Evolutionary conservation across 2,888 invertebrate genomes (phyloP).

Genomic region (Entomobrya multifasciata): DNA sequence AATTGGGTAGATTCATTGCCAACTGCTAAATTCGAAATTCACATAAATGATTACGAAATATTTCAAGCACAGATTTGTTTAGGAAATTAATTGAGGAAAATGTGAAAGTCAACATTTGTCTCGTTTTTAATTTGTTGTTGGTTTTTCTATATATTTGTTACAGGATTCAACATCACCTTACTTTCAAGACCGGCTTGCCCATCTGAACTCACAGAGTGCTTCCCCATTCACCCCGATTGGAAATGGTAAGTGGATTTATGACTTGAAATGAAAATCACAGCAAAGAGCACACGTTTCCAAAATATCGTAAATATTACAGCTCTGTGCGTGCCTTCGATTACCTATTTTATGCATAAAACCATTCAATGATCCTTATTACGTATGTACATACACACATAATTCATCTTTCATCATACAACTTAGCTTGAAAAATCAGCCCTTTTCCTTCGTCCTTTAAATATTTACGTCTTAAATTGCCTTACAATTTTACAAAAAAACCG

Average conservation of each 20-base stretch:
- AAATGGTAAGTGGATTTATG: conserved; percentile 77
- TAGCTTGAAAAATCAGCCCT: background rate
- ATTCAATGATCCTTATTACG: background rate
- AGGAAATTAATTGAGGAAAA: too few relatives aligned
- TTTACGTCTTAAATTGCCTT: background rate
- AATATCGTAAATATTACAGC: background rate
- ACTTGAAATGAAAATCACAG: background rate
- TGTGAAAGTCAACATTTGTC: too few relatives aligned
- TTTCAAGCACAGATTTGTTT: too few relatives aligned
- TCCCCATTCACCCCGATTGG: conserved; percentile 78
- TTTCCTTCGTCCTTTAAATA: background rate
- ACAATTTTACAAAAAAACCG: background rate
- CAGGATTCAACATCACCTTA: conserved; percentile 77
- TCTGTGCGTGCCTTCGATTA: background rate
- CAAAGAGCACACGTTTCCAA: background rate
- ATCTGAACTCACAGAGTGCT: conserved; percentile 77
- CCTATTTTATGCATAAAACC: background rate
- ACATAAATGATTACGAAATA: too few relatives aligned
- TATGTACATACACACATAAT: background rate
- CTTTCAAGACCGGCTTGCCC: conserved; percentile 78
- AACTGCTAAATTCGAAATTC: too few relatives aligned
- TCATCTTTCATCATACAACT: conserved; percentile 6
- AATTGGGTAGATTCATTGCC: too few relatives aligned
- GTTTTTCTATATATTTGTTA: conserved; percentile 50
- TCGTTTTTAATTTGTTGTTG: too few relatives aligned